Conservation (phyloP, 2,113 vertebrate species). For the Eudyptes chrysolophus region DNA sequence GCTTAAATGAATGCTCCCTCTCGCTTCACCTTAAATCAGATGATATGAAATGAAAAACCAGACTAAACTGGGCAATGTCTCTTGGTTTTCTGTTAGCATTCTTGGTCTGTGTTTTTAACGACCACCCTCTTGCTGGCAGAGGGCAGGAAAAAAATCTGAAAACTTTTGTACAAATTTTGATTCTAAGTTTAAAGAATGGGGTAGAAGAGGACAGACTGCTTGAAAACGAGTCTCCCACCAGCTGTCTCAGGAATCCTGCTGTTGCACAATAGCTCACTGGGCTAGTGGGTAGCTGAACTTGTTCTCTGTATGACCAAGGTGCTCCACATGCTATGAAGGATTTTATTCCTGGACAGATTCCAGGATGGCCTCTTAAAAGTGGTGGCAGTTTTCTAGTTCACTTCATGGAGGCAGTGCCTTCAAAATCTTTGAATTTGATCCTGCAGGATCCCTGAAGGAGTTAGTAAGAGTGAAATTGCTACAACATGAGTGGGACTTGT, state of each 20-base stretch:
- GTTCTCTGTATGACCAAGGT: neutral
- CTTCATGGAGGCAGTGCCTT: neutral
- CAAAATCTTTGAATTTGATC: neutral
- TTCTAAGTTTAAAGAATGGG: neutral
- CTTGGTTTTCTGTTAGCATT: neutral
- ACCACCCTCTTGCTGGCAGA: neutral
- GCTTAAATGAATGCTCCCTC: conserved; percentile 23
- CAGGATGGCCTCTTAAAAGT: neutral
- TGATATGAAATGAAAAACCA: neutral
- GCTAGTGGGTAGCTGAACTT: neutral
- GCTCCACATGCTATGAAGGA: neutral
- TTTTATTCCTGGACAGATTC: neutral
- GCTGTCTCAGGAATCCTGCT: neutral
- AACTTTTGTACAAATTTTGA: neutral
- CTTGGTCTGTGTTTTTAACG: neutral
- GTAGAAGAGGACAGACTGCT: neutral
- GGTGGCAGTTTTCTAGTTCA: neutral
- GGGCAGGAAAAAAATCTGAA: neutral
- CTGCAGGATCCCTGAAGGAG: neutral
- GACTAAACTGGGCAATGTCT: neutral
- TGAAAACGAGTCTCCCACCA: neutral
- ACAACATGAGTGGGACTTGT: neutral
- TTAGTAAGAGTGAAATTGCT: neutral
- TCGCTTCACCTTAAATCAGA: conserved; percentile 12
- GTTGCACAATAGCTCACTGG: neutral